Evolutionary conservation across 2,797 vertebrate genomes (phyloP).

Genomic region (Podarcis siculus): DNA sequence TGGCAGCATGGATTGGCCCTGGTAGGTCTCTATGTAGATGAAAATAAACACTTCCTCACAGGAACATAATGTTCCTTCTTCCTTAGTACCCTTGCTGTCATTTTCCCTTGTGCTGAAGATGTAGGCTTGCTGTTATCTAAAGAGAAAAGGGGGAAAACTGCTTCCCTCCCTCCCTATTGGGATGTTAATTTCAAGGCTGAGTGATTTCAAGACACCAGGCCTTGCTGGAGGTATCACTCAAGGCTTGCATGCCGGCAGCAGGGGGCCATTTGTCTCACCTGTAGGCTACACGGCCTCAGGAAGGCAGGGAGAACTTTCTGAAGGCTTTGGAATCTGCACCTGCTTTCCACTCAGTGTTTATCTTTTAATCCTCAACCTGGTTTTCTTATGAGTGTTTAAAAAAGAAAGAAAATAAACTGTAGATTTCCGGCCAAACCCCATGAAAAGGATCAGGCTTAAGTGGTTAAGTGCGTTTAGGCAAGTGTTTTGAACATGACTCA

Average conservation of each 20-base stretch:
- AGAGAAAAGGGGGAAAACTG: conserved; percentile 52
- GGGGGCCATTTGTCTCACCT: conserved; percentile 74
- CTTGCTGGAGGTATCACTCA: conserved; percentile 77
- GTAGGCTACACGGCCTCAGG: conserved; percentile 53
- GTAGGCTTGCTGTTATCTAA: conserved; percentile 68
- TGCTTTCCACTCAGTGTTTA: conserved; percentile 39
- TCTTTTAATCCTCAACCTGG: conserved; percentile 48
- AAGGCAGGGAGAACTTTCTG: conserved; percentile 53
- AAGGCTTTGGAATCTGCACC: conserved; percentile 56
- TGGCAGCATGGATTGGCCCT: conserved; percentile 11
- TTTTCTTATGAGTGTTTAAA: conserved; percentile 41
- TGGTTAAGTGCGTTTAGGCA: conserved; percentile 64
- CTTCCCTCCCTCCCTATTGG: conserved; percentile 54
- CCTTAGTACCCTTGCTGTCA: conserved; percentile 46
- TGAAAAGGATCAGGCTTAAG: conserved; percentile 58
- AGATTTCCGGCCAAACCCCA: conserved; percentile 38
- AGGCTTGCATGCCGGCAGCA: conserved; percentile 64
- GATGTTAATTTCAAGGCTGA: conserved; percentile 82
- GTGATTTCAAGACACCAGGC: conserved; percentile 71
- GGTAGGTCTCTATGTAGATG: conserved; percentile 18
- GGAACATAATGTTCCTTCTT: conserved; percentile 57
- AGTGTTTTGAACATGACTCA: conserved; percentile 61
- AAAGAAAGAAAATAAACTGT: conserved; percentile 19
- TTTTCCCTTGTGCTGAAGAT: conserved; percentile 64
- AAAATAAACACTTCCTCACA: conserved; percentile 57